Evolutionary conservation across 2,888 invertebrate genomes (phyloP), one percentile per base, ranked within the genome.

Genomic region (Lycia hirtaria): DNA sequence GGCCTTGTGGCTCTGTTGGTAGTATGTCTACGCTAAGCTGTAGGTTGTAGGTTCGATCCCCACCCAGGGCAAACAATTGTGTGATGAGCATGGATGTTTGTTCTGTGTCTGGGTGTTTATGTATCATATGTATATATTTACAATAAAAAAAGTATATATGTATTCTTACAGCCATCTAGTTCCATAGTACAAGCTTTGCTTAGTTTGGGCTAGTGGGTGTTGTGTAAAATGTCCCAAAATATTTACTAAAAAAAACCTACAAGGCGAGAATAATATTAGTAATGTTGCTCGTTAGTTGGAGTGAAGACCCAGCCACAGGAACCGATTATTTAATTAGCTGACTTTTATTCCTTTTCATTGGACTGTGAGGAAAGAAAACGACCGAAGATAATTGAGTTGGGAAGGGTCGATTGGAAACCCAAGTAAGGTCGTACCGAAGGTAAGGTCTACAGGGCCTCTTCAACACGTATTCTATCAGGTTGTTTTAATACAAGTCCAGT

Each of bases 281-380:
- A 47, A 59, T 67, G 65, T 57, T 64, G 45, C 55, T 48, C 60
- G 66, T 73, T 74, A 75, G 78, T 75, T 77, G 62, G 54, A 68
- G 66, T 66, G 55, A 58, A 67, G 71, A 66, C 68, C 68, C 66
- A 51, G 66, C 51, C 62, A 67, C 67, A 68, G 72, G 64, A 71
- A 67, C 70, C 74, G 73, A 78, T 85, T 82, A 85, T 83, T 83
- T 81, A 72, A 85, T 84, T 83, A 81, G 69, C 72, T 75, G 69
- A 68, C 72, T 80, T 83, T 81, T 81, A 80, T 84, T 79, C 73
- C 71, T 73, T 69, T 68, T 70, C 65, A 71, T 62, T 64, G 66
- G 68, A 64, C 62, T 67, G 71, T 70, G 67, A 64, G 56, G 64
- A 70, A 72, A 74, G 71, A 77, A 78, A 81, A 76, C 76, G 78